Conservation (phyloP, 1,140 invertebrate genomes). For the Drosophila leontia region DNA sequence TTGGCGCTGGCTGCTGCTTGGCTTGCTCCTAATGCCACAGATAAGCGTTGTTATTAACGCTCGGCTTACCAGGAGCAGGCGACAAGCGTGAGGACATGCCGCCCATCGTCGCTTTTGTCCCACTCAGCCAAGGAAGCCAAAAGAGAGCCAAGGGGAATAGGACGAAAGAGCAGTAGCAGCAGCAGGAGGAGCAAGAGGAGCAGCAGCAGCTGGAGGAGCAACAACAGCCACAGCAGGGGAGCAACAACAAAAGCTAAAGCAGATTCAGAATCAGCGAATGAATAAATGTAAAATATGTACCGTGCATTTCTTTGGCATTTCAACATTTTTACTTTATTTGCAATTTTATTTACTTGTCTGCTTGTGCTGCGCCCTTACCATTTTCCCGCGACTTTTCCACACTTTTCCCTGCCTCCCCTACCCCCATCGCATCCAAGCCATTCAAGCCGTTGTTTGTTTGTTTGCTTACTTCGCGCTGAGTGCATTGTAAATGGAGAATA, state of each 20-base stretch:
- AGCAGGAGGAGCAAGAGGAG: neutral
- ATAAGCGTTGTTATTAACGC: slow-evolving; percentile 84
- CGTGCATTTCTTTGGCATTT: slow-evolving; percentile 82
- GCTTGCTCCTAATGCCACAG: slow-evolving; percentile 79
- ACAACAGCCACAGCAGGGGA: slow-evolving; percentile 7
- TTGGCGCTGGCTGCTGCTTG: slow-evolving; percentile 52
- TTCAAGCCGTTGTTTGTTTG: slow-evolving; percentile 59
- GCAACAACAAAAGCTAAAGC: slow-evolving; percentile 32
- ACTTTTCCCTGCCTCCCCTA: neutral
- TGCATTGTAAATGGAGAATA: slow-evolving; percentile 83
- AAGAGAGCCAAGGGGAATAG: slow-evolving; percentile 9
- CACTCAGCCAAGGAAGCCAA: slow-evolving; percentile 24
- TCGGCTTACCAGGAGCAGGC: slow-evolving; percentile 76
- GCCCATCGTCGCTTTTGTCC: slow-evolving; percentile 61
- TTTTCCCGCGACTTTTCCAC: slow-evolving; percentile 15
- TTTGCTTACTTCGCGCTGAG: slow-evolving; percentile 66
- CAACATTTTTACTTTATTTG: slow-evolving; percentile 79
- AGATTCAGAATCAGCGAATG: slow-evolving; percentile 65
- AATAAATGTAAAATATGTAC: slow-evolving; percentile 83
- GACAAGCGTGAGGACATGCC: slow-evolving; percentile 56
- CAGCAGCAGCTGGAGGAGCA: neutral
- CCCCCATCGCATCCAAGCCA: slow-evolving; percentile 26
- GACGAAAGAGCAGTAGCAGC: slow-evolving; percentile 15
- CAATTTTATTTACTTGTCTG: slow-evolving; percentile 82
- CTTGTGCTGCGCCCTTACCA: slow-evolving; percentile 27